phyloP scores from a whole-genome alignment of 2,797 vertebrate genomes.

The Falco biarmicus region DNA sequence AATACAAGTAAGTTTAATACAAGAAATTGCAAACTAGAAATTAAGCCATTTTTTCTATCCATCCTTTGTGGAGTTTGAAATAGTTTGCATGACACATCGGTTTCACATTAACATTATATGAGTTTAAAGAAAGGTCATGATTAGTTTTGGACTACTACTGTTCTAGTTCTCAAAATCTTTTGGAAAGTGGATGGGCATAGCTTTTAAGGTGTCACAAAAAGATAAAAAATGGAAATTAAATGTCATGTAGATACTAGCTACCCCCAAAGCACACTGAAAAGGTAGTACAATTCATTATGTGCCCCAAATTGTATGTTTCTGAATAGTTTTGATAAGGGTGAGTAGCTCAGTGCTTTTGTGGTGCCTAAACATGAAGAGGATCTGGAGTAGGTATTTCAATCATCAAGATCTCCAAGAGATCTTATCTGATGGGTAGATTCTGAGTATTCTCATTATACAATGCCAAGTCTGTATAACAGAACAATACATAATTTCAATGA shows the following conservation, averaged over 20 bases:
- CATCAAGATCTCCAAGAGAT: neutral
- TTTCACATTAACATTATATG: neutral
- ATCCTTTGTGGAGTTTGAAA: constrained; percentile 1
- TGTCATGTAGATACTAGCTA: neutral
- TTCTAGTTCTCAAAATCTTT: neutral
- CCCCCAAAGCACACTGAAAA: neutral
- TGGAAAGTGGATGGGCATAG: neutral
- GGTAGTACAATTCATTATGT: neutral
- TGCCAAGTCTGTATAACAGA: neutral
- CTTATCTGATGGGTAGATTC: neutral
- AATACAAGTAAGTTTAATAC: constrained; percentile 50
- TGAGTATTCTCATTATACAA: neutral
- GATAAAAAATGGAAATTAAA: neutral
- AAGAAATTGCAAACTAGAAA: constrained; percentile 45
- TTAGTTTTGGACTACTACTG: neutral
- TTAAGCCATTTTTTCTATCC: constrained; percentile 12
- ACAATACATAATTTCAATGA: neutral
- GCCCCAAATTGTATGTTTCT: neutral
- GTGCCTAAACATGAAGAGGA: neutral
- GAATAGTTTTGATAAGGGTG: neutral
- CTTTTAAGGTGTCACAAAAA: neutral
- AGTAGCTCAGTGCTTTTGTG: neutral
- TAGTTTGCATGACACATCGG: neutral
- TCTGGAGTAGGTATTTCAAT: neutral
- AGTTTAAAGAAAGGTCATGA: constrained; percentile 8